Evolutionary conservation across 1,140 invertebrate species (phyloP).

Genomic region (Lanistes nyassanus): DNA sequence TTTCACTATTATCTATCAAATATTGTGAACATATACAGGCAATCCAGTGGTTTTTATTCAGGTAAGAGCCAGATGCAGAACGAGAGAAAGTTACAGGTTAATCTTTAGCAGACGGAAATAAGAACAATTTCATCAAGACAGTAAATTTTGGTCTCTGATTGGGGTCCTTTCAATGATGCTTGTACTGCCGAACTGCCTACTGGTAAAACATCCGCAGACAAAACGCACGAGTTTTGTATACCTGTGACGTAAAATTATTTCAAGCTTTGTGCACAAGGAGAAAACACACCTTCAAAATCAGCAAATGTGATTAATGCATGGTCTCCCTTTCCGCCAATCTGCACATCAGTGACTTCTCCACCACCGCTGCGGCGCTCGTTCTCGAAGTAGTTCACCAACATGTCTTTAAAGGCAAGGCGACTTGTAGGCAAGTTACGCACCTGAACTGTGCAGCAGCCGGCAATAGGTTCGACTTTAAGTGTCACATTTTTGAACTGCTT

Average conservation of each 20-base stretch:
- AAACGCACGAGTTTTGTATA: no score
- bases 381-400: slow-evolving; percentile 37
- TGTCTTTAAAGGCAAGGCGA: slow-evolving; percentile 7
- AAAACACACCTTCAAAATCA: not conserved
- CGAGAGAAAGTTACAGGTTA: no score
- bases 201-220: not conserved
- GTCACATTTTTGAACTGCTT: slow-evolving; percentile 8
- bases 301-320: slow-evolving; percentile 23
- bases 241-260: no score
- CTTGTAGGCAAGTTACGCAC: not conserved
- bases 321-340: not conserved
- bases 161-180: no score
- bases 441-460: slow-evolving; percentile 1
- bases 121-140: no score
- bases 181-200: not conserved
- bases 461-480: not conserved
- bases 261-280: no score
- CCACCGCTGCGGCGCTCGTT: slow-evolving; percentile 33
- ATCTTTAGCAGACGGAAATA: no score
- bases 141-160: no score
- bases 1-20: no score
- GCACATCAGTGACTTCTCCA: slow-evolving; percentile 24
- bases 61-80: no score
- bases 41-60: no score
- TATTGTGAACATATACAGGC: no score